A percentile compares a stretch with the other conserved stretches of the same genome.
These are phyloP conservation scores for Leucopsar rothschildi DNA, from an alignment of 2,113 vertebrate genomes.

Conservation along the genomic window DNA sequence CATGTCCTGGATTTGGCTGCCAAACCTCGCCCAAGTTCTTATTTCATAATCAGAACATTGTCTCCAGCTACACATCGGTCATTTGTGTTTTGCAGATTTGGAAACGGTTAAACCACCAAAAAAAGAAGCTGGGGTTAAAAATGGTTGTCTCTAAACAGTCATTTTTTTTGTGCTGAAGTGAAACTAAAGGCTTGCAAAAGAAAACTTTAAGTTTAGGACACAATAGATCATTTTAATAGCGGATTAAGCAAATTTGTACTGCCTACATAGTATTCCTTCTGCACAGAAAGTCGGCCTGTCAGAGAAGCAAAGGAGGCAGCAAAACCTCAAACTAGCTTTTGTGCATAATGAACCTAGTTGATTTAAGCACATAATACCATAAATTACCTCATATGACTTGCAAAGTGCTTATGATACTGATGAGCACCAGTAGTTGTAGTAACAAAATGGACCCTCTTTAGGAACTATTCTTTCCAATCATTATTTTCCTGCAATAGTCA, in stretches of 20 bases:
- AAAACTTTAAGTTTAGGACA: conserved; percentile 10
- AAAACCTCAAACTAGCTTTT: neutral
- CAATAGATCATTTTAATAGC: neutral
- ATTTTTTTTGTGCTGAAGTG: conserved; percentile 8
- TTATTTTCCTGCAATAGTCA: neutral
- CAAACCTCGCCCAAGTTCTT: neutral
- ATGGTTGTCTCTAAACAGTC: conserved; percentile 14
- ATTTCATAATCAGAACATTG: conserved; percentile 39
- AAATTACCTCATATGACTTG: neutral
- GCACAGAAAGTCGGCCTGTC: neutral
- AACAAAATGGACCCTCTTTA: neutral
- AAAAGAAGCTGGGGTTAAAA: conserved; percentile 23
- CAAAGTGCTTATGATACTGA: neutral
- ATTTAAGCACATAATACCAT: neutral
- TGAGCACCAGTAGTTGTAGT: neutral
- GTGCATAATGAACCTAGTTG: neutral
- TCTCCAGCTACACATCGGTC: neutral
- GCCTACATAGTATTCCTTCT: neutral
- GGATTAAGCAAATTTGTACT: neutral
- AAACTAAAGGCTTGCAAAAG: neutral
- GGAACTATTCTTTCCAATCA: neutral
- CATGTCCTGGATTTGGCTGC: neutral
- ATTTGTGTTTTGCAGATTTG: conserved; percentile 38
- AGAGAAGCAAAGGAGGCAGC: neutral
- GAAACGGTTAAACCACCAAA: conserved; percentile 13